Percentiles rank a stretch among this genome's conserved stretches.
Conservation (phyloP, 2,113 vertebrate genomes). For the Arothron firmamentum region DNA sequence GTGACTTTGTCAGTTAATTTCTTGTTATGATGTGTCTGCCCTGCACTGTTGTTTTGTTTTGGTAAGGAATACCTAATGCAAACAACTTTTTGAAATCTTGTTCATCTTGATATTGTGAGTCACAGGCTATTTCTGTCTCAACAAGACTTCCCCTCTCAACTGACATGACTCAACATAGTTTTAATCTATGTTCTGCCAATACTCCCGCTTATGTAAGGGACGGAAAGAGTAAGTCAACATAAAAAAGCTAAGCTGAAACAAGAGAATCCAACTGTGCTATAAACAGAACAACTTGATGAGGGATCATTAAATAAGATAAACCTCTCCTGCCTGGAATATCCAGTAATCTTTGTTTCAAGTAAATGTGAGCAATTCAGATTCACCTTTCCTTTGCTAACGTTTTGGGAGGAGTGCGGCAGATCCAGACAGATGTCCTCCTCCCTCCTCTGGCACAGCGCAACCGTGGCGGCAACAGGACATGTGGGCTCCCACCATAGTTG, state of each 20-base stretch:
- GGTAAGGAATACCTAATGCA: no score
- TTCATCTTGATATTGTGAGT: not conserved
- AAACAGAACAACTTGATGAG: not conserved
- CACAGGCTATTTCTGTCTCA: constrained; percentile 7
- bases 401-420: constrained; percentile 68
- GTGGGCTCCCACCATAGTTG: constrained; percentile 77
- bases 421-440: constrained; percentile 66
- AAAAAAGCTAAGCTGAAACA: no score
- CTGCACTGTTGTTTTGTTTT: no score
- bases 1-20: no score
- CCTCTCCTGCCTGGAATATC: no score
- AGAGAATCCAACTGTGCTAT: not conserved
- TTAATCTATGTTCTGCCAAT: no score
- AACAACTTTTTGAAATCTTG: no score
- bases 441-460: constrained; percentile 72
- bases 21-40: no score
- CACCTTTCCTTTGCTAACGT: constrained; percentile 72
- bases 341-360: no score
- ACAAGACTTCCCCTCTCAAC: constrained; percentile 7
- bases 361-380: not conserved
- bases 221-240: no score
- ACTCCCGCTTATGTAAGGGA: no score
- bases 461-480: constrained; percentile 72
- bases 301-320: not conserved
- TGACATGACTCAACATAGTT: not conserved